Conservation (phyloP, 1,140 invertebrate genomes). For the Achatina immaculata region DNA sequence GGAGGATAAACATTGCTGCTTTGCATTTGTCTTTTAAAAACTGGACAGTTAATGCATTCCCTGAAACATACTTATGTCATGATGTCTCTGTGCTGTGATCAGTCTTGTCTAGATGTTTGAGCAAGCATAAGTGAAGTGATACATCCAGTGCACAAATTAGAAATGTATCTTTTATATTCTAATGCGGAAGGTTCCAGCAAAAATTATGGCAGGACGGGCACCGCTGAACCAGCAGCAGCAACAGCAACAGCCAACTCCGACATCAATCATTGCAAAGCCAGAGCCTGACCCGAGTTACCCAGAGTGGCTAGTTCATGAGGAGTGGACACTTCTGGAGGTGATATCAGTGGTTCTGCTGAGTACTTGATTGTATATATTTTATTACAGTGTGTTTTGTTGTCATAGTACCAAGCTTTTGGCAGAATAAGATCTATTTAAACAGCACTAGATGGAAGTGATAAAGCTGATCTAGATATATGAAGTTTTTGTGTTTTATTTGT, state of each 20-base stretch:
- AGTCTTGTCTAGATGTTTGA: not conserved
- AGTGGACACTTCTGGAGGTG: slow-evolving; percentile 84
- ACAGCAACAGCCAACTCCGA: slow-evolving; percentile 71
- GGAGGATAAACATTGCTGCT: no score
- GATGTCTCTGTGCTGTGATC: no score
- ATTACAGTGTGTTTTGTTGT: not conserved
- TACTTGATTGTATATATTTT: slow-evolving; percentile 1
- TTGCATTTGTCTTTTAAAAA: no score
- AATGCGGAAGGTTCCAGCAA: slow-evolving; percentile 19
- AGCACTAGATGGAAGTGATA: no score
- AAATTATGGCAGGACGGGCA: slow-evolving; percentile 40
- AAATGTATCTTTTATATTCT: not conserved
- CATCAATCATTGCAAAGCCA: slow-evolving; percentile 59
- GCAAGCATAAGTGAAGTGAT: not conserved
- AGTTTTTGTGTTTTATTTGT: no score
- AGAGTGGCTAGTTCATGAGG: slow-evolving; percentile 92
- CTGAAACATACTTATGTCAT: no score
- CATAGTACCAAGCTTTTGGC: no score
- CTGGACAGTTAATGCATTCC: no score
- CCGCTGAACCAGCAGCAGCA: slow-evolving; percentile 31
- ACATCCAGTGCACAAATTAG: not conserved
- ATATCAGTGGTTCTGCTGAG: not conserved
- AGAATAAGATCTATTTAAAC: no score
- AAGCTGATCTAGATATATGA: no score
- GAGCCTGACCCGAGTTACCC: slow-evolving; percentile 72